Percentiles rank a stretch among this genome's conserved stretches.
Evolutionary conservation across 2,113 vertebrate species (phyloP).

Genomic region (Ceyx melanurus): DNA sequence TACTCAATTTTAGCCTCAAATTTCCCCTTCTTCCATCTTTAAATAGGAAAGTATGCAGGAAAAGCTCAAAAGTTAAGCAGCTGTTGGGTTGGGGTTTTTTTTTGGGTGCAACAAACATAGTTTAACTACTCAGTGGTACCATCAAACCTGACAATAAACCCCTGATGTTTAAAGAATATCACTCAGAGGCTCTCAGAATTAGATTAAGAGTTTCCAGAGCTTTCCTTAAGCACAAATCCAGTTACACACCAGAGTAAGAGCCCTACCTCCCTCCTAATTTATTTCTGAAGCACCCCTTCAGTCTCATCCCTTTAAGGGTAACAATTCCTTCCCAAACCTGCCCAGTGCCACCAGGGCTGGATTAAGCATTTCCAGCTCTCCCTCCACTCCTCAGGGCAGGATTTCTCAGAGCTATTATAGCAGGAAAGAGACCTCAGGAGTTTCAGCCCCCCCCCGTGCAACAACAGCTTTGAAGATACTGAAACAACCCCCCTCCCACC

Average conservation of each 20-base stretch:
- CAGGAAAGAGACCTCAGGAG: neutral
- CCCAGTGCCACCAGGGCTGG: neutral
- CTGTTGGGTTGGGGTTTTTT: neutral
- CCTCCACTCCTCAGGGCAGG: neutral
- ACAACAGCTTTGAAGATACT: neutral
- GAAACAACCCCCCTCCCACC: neutral
- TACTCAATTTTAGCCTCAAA: neutral
- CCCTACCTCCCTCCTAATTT: neutral
- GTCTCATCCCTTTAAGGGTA: neutral
- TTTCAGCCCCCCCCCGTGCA: rapidly evolving
- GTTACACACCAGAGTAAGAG: neutral
- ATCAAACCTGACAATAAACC: neutral
- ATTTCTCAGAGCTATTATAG: neutral
- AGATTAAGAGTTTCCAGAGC: neutral
- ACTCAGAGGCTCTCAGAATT: neutral
- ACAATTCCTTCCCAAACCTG: neutral
- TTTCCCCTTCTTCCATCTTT: neutral
- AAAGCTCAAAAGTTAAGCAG: neutral
- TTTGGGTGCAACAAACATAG: neutral
- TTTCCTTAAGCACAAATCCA: neutral
- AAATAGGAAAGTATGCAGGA: neutral
- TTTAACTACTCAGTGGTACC: neutral
- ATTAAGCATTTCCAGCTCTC: neutral
- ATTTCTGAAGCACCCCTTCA: neutral
- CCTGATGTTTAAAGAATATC: neutral